Conservation (phyloP, 2,888 invertebrate species). For the Megastigmus dorsalis region DNA sequence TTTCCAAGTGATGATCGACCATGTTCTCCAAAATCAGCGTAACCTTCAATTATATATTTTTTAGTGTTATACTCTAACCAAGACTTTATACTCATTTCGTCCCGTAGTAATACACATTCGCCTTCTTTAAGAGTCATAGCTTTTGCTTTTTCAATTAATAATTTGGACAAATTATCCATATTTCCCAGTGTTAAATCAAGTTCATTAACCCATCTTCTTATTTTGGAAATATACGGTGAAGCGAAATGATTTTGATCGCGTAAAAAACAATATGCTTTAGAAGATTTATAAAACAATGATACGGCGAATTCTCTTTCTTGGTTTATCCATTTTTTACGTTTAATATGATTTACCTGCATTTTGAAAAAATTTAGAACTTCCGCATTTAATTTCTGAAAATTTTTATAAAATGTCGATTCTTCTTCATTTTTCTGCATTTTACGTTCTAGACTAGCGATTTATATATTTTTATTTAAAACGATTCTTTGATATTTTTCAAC, state of each 20-base stretch:
- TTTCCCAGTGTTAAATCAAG: too few relatives aligned
- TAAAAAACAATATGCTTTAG: slow-evolving; percentile 59
- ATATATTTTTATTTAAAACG: too few relatives aligned
- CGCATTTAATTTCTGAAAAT: slow-evolving; percentile 49
- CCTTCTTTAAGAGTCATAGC: slow-evolving; percentile 57
- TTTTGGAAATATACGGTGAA: slow-evolving; percentile 58
- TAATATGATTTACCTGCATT: too few relatives aligned
- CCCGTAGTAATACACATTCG: slow-evolving; percentile 58
- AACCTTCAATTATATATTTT: slow-evolving; percentile 58
- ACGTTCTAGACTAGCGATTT: too few relatives aligned
- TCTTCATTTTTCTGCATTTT: background rate
- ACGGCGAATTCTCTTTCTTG: slow-evolving; percentile 60
- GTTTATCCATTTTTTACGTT: slow-evolving; percentile 55
- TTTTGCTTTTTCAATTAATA: slow-evolving; percentile 51
- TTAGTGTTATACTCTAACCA: slow-evolving; percentile 55
- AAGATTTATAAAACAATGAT: slow-evolving; percentile 62
- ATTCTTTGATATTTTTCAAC: too few relatives aligned
- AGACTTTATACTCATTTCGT: slow-evolving; percentile 58
- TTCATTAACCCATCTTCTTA: slow-evolving; percentile 57
- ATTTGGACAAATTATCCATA: background rate
- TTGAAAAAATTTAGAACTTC: too few relatives aligned
- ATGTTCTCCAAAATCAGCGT: slow-evolving; percentile 56
- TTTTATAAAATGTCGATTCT: too few relatives aligned
- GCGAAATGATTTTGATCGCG: slow-evolving; percentile 54
- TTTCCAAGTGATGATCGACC: too few relatives aligned